phyloP scores from a whole-genome alignment of 1,140 invertebrate species.

The Procambarus virginalis region DNA sequence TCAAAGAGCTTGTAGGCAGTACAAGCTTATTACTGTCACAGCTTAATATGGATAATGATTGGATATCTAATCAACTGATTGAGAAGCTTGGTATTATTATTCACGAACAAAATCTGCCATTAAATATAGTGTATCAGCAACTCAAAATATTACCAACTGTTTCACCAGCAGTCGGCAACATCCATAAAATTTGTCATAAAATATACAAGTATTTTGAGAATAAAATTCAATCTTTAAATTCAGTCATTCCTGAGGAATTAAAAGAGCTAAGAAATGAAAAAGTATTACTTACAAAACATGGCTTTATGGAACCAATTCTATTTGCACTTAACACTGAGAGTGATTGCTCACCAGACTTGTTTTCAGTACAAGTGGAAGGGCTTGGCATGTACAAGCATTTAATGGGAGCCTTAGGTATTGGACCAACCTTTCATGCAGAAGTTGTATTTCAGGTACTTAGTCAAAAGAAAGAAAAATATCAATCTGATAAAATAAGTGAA shows the following conservation, averaged over 20 bases:
- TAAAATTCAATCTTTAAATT: not conserved
- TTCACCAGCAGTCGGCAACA: not conserved
- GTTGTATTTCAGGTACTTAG: constrained; percentile 4
- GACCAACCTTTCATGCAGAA: not conserved
- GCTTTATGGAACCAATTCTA: constrained; percentile 11
- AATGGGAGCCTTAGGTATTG: constrained; percentile 20
- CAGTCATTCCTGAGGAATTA: not conserved
- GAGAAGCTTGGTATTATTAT: constrained; percentile 19
- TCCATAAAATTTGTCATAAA: not conserved
- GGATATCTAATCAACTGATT: not conserved
- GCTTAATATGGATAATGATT: not conserved
- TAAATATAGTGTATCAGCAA: not conserved
- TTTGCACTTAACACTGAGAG: not conserved
- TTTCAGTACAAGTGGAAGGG: constrained; percentile 21
- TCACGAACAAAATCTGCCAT: not conserved
- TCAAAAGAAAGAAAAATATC: constrained; percentile 16
- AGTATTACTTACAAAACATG: constrained; percentile 14
- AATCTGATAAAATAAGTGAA: not conserved
- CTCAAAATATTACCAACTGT: not conserved
- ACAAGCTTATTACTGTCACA: not conserved
- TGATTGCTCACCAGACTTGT: constrained; percentile 50
- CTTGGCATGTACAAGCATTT: constrained; percentile 15
- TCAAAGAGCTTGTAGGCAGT: constrained; percentile 21
- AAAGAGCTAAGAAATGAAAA: constrained; percentile 15
- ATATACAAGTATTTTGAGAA: constrained; percentile 38